Conservation (phyloP, 2,888 invertebrate genomes). For the Diarsia mendica region DNA sequence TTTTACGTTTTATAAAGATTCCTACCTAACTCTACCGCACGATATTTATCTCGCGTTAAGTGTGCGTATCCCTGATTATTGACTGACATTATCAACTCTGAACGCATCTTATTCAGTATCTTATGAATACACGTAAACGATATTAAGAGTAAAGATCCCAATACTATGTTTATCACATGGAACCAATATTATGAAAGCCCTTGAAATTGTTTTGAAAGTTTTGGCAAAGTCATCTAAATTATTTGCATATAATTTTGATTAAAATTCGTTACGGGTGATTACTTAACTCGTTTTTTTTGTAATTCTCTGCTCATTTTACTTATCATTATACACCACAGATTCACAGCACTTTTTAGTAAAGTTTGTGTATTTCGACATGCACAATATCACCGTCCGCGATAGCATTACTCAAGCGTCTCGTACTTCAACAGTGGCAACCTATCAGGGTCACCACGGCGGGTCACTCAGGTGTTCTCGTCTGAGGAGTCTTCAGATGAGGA, state of each 20-base stretch:
- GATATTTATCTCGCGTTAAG: conserved; percentile 32
- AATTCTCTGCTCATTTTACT: conserved; percentile 40
- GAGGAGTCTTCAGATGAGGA: conserved; percentile 90
- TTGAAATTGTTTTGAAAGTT: conserved; percentile 20
- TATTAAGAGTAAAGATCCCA: conserved; percentile 42
- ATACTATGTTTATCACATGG: conserved; percentile 46
- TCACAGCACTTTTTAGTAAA: conserved; percentile 79
- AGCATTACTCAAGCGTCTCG: conserved; percentile 82
- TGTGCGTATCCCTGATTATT: conserved; percentile 66
- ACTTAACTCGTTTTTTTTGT: conserved; percentile 35
- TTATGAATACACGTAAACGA: conserved; percentile 15
- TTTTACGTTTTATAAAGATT: conserved; percentile 36
- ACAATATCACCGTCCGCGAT: conserved; percentile 36
- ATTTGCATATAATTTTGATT: conserved; percentile 35
- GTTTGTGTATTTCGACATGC: conserved; percentile 50
- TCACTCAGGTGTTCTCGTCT: conserved; percentile 89
- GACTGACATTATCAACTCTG: conserved; percentile 45
- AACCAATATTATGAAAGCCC: conserved; percentile 40
- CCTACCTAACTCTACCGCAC: conserved; percentile 41
- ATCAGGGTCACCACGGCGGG: conserved; percentile 87
- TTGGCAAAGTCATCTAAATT: conserved; percentile 40
- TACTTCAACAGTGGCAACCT: conserved; percentile 88
- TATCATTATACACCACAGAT: conserved; percentile 72
- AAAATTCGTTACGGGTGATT: conserved; percentile 35
- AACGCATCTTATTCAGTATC: conserved; percentile 40